phyloP scores from a whole-genome alignment of 2,888 invertebrate genomes.

The Pristionchus mayeri region DNA sequence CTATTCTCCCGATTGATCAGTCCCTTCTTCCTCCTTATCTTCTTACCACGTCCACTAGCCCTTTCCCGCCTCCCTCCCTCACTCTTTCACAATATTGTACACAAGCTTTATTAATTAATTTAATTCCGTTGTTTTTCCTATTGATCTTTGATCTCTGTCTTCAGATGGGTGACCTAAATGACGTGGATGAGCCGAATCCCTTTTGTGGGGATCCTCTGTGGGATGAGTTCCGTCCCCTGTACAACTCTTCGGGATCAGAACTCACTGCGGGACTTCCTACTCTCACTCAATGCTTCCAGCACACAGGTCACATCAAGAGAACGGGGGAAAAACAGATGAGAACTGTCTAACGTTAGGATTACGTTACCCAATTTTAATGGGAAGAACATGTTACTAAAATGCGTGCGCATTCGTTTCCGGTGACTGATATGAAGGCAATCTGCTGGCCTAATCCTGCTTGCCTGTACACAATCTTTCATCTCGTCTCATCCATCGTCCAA shows the following conservation, averaged over 20 bases:
- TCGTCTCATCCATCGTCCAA: neutral
- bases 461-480: no score
- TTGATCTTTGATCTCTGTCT: neutral
- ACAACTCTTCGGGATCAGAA: constrained; percentile 35
- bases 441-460: no score
- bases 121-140: no score
- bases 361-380: no score
- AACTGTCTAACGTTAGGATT: no score
- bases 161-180: neutral
- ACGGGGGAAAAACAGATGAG: neutral
- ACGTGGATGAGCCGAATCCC: neutral
- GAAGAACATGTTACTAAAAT: no score
- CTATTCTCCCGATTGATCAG: neutral
- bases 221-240: constrained; percentile 44
- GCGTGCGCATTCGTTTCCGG: no score
- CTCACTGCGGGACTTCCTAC: constrained; percentile 51
- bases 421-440: no score
- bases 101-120: neutral
- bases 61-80: neutral
- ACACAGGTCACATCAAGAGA: constrained; percentile 43
- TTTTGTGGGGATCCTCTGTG: constrained; percentile 38
- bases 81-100: constrained; percentile 31
- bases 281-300: constrained; percentile 56
- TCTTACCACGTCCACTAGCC: constrained; percentile 27
- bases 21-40: constrained; percentile 1